A percentile compares a stretch with the other conserved stretches of the same genome.
These are phyloP conservation scores for Strix aluco DNA, from an alignment of 2,113 vertebrate species.

Conservation along the genomic window DNA sequence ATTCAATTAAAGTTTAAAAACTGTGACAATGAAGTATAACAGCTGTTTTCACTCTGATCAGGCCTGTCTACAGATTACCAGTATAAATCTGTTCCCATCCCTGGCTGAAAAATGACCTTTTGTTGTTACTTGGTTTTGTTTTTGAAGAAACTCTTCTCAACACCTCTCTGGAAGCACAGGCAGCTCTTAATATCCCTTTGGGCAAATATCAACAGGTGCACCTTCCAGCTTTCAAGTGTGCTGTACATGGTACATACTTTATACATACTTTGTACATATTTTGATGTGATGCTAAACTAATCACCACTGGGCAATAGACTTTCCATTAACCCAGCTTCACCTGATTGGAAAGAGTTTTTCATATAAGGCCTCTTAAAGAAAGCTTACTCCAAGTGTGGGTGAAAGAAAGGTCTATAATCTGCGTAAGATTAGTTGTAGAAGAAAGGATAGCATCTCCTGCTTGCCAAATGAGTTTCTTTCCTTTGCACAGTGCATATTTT, in stretches of 20 bases:
- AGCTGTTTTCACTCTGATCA: neutral
- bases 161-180: neutral
- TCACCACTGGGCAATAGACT: neutral
- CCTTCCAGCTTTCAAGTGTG: neutral
- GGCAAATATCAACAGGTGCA: neutral
- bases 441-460: neutral
- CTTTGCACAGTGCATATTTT: neutral
- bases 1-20: neutral
- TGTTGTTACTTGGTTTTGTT: neutral
- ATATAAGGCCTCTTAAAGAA: neutral
- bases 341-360: neutral
- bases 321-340: neutral
- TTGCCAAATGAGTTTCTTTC: neutral
- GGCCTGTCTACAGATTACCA: neutral
- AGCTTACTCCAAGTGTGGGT: accelerated
- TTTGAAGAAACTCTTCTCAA: neutral
- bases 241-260: no score
- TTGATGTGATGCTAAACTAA: neutral
- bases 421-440: neutral
- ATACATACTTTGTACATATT: neutral
- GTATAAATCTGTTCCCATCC: neutral
- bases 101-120: neutral
- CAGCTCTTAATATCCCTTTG: neutral
- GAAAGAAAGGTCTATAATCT: neutral
- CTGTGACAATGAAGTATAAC: neutral